A percentile compares a stretch with the other conserved stretches of the same genome.
phyloP scores from a whole-genome alignment of 2,113 vertebrate species.

The Gymnobelideus leadbeateri region DNA sequence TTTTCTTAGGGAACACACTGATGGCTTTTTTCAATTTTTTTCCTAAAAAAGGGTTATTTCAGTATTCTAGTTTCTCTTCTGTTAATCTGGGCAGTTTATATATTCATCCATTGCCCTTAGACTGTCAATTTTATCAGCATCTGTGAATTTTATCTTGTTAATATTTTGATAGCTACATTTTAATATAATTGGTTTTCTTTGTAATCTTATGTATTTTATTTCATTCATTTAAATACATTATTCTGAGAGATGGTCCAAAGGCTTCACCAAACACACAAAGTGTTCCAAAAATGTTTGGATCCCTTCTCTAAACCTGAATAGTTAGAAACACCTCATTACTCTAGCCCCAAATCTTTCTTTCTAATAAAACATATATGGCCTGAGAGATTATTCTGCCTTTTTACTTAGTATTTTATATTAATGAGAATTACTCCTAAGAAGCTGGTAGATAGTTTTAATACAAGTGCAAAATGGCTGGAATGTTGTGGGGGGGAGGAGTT shows the following conservation, averaged over 20 bases:
- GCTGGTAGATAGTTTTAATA: conserved; percentile 52
- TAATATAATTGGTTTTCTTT: not conserved
- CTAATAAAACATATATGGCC: conserved; percentile 63
- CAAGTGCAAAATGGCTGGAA: not conserved
- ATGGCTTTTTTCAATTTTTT: not conserved
- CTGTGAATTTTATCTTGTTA: not conserved
- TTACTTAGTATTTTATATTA: conserved; percentile 66
- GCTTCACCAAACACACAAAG: not conserved
- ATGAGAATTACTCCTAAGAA: conserved; percentile 68
- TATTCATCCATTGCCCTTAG: not conserved
- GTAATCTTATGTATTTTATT: not conserved
- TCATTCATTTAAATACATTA: not conserved
- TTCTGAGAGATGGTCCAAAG: not conserved
- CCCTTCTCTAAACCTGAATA: conserved; percentile 61
- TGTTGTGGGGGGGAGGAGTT: not conserved
- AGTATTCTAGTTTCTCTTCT: not conserved
- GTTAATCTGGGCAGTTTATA: not conserved
- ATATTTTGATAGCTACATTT: not conserved
- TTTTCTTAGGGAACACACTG: not conserved
- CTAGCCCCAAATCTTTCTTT: conserved; percentile 36
- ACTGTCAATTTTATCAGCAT: not conserved
- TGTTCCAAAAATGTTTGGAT: not conserved
- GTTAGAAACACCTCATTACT: conserved; percentile 72
- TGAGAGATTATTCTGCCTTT: conserved; percentile 66
- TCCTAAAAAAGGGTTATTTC: not conserved